phyloP scores from a whole-genome alignment of 2,888 invertebrate genomes.

The Buathra laborator region DNA sequence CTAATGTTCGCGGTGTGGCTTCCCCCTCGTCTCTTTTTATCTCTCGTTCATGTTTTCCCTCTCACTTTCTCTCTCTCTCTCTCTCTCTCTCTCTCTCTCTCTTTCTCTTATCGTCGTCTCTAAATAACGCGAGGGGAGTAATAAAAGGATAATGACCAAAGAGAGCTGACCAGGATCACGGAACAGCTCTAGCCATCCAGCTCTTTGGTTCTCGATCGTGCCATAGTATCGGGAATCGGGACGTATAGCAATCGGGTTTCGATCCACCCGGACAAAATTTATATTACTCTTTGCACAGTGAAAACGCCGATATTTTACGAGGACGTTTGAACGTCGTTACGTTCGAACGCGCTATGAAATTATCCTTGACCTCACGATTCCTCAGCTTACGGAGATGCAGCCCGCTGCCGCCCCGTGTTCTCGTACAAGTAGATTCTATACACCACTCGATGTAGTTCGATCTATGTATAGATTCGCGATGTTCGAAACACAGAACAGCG shows the following conservation, averaged over 20 bases:
- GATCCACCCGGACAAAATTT: conserved; percentile 67
- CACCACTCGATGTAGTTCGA: conserved; percentile 1
- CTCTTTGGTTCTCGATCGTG: conserved; percentile 57
- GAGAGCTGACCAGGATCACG: conserved; percentile 67
- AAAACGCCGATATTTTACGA: conserved; percentile 79
- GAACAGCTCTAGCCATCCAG: conserved; percentile 8
- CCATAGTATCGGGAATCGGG: conserved; percentile 43
- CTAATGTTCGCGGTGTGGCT: conserved; percentile 72
- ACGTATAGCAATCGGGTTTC: conserved; percentile 49
- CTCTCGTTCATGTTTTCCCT: not conserved
- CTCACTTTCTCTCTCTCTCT: conserved; percentile 1
- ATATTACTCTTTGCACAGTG: conserved; percentile 72
- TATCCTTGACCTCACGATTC: conserved; percentile 79
- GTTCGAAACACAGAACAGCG: conserved; percentile 23
- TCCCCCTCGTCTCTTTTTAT: conserved; percentile 17
- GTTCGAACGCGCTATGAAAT: conserved; percentile 78
- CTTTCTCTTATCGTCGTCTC: conserved; percentile 73
- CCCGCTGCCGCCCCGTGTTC: conserved; percentile 46
- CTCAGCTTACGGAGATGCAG: conserved; percentile 44
- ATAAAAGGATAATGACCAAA: conserved; percentile 83
- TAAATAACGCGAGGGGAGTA: conserved; percentile 81
- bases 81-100: conserved; percentile 20
- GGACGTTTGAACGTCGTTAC: conserved; percentile 80
- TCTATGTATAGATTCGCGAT: conserved; percentile 14
- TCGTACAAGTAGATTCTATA: conserved; percentile 62